Conservation (phyloP, 2,888 invertebrate genomes). For the Mythimna lalbum region DNA sequence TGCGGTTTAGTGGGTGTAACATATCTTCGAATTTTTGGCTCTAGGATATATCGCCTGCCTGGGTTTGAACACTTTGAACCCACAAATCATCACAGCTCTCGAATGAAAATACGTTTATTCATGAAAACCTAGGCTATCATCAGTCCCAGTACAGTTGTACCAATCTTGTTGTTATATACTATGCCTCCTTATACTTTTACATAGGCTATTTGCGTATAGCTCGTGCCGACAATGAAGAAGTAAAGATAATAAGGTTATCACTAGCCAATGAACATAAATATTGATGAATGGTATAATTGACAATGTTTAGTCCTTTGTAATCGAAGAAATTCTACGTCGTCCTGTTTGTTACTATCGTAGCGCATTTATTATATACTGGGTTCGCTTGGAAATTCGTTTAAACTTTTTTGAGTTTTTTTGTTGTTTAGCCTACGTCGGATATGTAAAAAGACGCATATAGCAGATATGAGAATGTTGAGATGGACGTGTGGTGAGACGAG, state of each 20-base stretch:
- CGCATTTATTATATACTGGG: not conserved
- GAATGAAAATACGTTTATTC: too few species aligned
- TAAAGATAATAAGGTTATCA: constrained; percentile 34
- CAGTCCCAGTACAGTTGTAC: not conserved
- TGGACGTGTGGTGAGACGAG: too few species aligned
- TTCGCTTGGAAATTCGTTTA: too few species aligned
- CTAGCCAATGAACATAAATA: constrained; percentile 7
- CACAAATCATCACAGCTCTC: too few species aligned
- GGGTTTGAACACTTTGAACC: too few species aligned
- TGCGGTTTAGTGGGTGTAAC: too few species aligned
- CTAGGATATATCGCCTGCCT: too few species aligned
- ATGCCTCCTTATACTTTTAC: not conserved
- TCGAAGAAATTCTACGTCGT: not conserved
- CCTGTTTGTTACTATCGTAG: constrained; percentile 14
- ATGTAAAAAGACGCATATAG: too few species aligned
- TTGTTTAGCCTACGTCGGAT: too few species aligned
- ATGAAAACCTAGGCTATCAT: not conserved
- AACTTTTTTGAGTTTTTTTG: too few species aligned
- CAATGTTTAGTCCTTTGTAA: constrained; percentile 7
- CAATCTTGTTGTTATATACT: not conserved
- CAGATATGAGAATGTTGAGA: too few species aligned
- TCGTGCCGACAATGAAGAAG: constrained; percentile 33
- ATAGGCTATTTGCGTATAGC: constrained; percentile 6
- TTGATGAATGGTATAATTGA: constrained; percentile 14
- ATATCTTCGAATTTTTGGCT: too few species aligned